phyloP scores from a whole-genome alignment of 2,888 invertebrate species.

The Tipula confusa region DNA sequence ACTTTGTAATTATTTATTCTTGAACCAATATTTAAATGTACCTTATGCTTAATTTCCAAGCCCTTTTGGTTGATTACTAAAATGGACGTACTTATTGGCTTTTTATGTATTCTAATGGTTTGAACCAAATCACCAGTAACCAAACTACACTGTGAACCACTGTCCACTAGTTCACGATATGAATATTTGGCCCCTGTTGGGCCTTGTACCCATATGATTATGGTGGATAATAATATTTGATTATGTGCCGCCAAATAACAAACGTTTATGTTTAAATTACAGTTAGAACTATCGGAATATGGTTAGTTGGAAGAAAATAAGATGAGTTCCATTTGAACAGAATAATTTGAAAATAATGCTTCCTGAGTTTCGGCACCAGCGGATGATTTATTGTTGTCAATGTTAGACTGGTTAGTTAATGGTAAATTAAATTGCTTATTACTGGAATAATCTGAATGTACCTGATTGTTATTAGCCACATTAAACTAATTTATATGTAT shows the following conservation, averaged over 20 bases:
- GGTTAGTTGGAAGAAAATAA: no score
- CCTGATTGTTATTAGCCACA: no score
- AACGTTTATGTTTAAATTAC: not conserved
- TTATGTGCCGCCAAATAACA: not conserved
- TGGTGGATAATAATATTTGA: not conserved
- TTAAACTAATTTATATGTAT: not conserved
- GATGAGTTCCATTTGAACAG: not conserved
- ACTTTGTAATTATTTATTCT: not conserved
- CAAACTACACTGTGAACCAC: not conserved
- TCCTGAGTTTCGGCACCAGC: no score
- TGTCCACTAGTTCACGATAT: not conserved
- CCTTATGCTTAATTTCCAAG: not conserved
- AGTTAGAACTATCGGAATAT: no score
- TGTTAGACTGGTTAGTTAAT: not conserved
- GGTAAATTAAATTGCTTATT: not conserved
- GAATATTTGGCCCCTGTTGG: not conserved
- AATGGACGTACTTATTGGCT: not conserved
- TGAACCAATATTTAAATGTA: not conserved
- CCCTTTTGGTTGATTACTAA: not conserved
- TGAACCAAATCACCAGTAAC: not conserved
- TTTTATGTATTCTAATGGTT: not conserved
- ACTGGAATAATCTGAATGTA: no score
- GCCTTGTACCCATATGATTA: not conserved
- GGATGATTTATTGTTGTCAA: not conserved
- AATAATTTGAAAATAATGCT: not conserved